These are phyloP conservation scores for Tamandua tetradactyla DNA, from an alignment of 2,797 vertebrate genomes.

Conservation along the genomic window DNA sequence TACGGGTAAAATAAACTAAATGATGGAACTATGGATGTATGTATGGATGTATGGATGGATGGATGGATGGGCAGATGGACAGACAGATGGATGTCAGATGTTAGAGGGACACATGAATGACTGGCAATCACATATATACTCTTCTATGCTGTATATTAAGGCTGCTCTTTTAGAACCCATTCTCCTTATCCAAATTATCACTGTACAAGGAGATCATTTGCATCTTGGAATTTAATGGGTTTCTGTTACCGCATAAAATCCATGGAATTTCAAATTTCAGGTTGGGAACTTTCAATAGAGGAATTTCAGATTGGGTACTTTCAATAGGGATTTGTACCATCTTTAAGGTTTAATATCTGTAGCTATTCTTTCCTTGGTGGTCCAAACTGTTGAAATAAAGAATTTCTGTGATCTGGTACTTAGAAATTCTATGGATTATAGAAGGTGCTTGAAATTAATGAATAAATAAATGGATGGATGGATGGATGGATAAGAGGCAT, in stretches of 20 bases:
- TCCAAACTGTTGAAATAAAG: conserved; percentile 50
- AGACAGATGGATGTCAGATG: not conserved
- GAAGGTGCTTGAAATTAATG: not conserved
- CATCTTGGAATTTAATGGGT: not conserved
- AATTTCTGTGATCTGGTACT: not conserved
- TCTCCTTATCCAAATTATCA: not conserved
- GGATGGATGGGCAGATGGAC: not conserved
- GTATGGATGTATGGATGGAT: not conserved
- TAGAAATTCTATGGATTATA: not conserved
- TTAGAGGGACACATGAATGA: not conserved
- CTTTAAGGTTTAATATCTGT: conserved; percentile 35
- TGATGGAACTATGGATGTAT: not conserved
- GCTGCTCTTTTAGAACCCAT: not conserved
- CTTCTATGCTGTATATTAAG: not conserved
- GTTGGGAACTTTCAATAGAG: not conserved
- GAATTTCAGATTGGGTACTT: not conserved
- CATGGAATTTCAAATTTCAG: not conserved
- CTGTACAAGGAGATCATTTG: not conserved
- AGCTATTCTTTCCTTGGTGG: conserved; percentile 40
- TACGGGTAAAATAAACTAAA: not conserved
- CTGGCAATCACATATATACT: not conserved
- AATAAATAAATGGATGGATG: not conserved
- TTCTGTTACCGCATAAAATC: not conserved
- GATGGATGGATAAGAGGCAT: conserved; percentile 8
- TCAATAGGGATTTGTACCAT: not conserved